A percentile compares a stretch with the other conserved stretches of the same genome.
phyloP scores from a whole-genome alignment of 2,113 vertebrate species.

The Cyphotilapia sp. region DNA sequence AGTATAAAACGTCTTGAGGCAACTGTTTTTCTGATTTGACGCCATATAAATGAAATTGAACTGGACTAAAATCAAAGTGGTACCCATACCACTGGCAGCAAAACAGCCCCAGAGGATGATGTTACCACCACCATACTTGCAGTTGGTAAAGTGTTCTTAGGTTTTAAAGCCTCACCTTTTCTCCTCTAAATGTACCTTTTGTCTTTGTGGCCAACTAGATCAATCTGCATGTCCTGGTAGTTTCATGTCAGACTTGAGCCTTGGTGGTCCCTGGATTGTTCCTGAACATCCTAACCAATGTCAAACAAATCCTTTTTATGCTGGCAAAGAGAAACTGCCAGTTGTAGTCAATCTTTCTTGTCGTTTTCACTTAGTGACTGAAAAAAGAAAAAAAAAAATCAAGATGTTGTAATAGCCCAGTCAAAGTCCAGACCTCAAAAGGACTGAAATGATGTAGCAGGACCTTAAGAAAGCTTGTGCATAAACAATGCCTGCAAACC shows the following conservation, averaged over 20 bases:
- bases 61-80: neutral
- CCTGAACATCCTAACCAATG: neutral
- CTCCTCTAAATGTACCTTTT: neutral
- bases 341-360: neutral
- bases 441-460: neutral
- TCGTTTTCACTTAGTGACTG: neutral
- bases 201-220: neutral
- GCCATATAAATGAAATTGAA: neutral
- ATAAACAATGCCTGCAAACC: neutral
- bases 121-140: neutral
- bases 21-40: neutral
- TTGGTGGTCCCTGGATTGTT: neutral
- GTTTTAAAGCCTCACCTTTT: neutral
- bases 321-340: neutral
- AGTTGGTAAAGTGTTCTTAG: neutral
- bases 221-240: neutral
- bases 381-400: neutral
- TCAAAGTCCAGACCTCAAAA: neutral
- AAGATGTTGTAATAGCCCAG: neutral
- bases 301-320: neutral
- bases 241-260: neutral
- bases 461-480: neutral
- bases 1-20: neutral
- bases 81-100: neutral
- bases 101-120: neutral